phyloP scores from a whole-genome alignment of 1,140 invertebrate species.

The Trachymyrmex cornetzi region DNA sequence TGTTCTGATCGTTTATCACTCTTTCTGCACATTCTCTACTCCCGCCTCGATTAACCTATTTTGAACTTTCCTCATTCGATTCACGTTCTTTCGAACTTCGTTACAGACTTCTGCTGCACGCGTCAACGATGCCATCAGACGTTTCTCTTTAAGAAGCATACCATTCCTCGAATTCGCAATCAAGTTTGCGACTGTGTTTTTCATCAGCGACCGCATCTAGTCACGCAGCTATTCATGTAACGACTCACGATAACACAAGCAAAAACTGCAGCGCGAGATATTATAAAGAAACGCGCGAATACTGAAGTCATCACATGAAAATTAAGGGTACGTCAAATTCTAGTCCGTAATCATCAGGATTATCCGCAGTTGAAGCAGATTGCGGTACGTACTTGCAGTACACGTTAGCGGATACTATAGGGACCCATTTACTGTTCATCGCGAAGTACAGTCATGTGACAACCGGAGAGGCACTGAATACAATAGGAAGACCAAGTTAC shows the following conservation, averaged over 20 bases:
- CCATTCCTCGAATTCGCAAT: constrained; percentile 62
- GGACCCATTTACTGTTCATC: constrained; percentile 42
- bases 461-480: constrained; percentile 27
- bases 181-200: constrained; percentile 67
- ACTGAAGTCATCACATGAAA: constrained; percentile 12
- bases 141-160: constrained; percentile 61
- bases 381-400: neutral
- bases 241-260: constrained; percentile 47
- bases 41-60: constrained; percentile 13
- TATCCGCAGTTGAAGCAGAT: constrained; percentile 6
- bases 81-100: constrained; percentile 44
- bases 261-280: constrained; percentile 30
- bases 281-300: neutral
- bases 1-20: constrained; percentile 32
- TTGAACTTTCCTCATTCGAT: constrained; percentile 53
- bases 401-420: neutral
- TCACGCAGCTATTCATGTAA: constrained; percentile 76
- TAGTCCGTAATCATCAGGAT: neutral
- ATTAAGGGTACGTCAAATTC: constrained; percentile 33
- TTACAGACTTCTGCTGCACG: constrained; percentile 29
- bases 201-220: constrained; percentile 72
- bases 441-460: constrained; percentile 33
- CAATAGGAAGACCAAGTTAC: constrained; percentile 52
- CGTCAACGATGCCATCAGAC: constrained; percentile 24
- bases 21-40: neutral